A percentile compares a stretch with the other conserved stretches of the same genome.
Conservation (phyloP, 2,797 vertebrate genomes). For the Aplochiton taeniatus region DNA sequence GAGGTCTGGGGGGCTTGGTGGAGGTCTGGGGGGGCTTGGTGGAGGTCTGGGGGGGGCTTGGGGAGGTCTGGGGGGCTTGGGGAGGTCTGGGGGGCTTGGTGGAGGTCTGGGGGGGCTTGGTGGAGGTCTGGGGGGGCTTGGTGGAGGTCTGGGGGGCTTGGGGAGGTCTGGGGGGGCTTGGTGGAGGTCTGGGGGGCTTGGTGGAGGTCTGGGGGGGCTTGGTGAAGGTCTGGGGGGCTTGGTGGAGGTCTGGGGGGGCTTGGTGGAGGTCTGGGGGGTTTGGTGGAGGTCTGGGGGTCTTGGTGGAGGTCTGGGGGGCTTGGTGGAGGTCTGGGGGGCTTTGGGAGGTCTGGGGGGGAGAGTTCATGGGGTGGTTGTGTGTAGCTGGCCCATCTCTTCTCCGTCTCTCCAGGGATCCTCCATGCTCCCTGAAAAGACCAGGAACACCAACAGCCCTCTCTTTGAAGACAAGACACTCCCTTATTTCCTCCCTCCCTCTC, state of each 20-base stretch:
- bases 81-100: no score
- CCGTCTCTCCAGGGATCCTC: slow-evolving; percentile 69
- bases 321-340: slow-evolving; percentile 25
- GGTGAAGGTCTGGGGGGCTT: no score
- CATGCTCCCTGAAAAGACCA: slow-evolving; percentile 70
- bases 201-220: no score
- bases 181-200: no score
- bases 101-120: no score
- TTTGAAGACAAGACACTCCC: slow-evolving; percentile 70
- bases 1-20: no score
- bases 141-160: no score
- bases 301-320: slow-evolving; percentile 57
- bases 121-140: no score
- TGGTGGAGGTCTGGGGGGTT: no score
- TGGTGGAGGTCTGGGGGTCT: slow-evolving; percentile 11
- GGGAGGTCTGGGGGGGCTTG: no score
- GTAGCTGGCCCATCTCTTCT: slow-evolving; percentile 50
- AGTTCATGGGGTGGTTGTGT: slow-evolving; percentile 19
- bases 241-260: no score
- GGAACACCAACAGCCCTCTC: slow-evolving; percentile 74
- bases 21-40: slow-evolving; percentile 12
- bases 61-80: no score
- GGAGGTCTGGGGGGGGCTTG: slow-evolving; percentile 34
- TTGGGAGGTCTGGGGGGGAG: slow-evolving; percentile 16
- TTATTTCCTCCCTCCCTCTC: slow-evolving; percentile 65